Conservation (phyloP, 2,797 vertebrate species). For the Cyclopterus lumpus region DNA sequence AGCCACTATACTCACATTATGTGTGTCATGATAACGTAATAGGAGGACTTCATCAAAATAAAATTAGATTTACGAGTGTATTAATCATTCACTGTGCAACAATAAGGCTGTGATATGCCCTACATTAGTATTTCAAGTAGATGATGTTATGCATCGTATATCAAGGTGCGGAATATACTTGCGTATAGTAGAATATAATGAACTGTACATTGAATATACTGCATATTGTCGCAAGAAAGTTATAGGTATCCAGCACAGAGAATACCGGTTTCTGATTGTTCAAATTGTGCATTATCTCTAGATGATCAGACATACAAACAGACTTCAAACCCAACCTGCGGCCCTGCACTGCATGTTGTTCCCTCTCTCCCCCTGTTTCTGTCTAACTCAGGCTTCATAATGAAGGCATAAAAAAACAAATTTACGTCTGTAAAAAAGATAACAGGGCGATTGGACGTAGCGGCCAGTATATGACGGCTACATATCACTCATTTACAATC, state of each 20-base stretch:
- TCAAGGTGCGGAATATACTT: not conserved
- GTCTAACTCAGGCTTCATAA: not conserved
- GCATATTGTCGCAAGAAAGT: not conserved
- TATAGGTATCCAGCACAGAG: not conserved
- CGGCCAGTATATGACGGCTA: not conserved
- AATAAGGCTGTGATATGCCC: not conserved
- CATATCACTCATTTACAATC: slow-evolving; percentile 9
- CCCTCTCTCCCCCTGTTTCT: not conserved
- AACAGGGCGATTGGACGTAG: not conserved
- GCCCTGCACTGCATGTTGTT: not conserved
- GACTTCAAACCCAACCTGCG: not conserved
- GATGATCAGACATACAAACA: not conserved
- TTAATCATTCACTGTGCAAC: not conserved
- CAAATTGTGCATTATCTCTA: not conserved
- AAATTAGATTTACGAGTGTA: not conserved
- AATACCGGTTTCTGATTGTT: not conserved
- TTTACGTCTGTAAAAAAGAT: not conserved
- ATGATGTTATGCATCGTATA: not conserved
- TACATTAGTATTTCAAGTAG: not conserved
- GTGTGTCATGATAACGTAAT: not conserved
- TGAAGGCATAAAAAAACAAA: not conserved
- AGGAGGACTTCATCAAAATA: not conserved
- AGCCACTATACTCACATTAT: not conserved
- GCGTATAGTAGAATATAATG: not conserved
- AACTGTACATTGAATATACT: not conserved